These are phyloP conservation scores for Centropus bengalensis DNA, from an alignment of 2,113 vertebrate genomes.

Conservation along the genomic window DNA sequence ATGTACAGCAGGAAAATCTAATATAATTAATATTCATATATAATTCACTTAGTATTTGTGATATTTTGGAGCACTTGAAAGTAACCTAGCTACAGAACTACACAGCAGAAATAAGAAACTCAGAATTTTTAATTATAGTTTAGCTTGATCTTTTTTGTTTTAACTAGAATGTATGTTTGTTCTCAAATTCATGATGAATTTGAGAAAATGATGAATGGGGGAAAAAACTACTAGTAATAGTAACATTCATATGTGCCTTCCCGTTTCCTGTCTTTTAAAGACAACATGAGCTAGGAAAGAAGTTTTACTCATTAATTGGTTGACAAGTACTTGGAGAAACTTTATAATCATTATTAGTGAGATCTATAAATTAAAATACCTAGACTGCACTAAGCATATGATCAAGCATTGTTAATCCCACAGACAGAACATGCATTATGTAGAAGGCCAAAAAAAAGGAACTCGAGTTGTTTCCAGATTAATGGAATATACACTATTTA, in stretches of 20 bases:
- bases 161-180: neutral
- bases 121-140: neutral
- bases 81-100: neutral
- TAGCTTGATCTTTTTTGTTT: neutral
- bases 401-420: neutral
- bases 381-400: neutral
- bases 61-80: neutral
- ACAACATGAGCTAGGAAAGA: neutral
- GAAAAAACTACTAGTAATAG: neutral
- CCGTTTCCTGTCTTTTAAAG: neutral
- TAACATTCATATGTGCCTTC: neutral
- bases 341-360: neutral
- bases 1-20: neutral
- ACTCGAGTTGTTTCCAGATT: neutral
- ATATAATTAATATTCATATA: neutral
- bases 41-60: neutral
- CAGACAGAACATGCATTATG: neutral
- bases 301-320: neutral
- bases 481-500: neutral
- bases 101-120: neutral
- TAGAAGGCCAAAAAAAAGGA: neutral
- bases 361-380: neutral
- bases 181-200: no score
- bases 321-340: neutral
- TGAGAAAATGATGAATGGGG: no score